A percentile compares a stretch with the other conserved stretches of the same genome.
These are phyloP conservation scores for Cordilura impudica DNA, from an alignment of 2,888 invertebrate genomes.

Conservation along the genomic window DNA sequence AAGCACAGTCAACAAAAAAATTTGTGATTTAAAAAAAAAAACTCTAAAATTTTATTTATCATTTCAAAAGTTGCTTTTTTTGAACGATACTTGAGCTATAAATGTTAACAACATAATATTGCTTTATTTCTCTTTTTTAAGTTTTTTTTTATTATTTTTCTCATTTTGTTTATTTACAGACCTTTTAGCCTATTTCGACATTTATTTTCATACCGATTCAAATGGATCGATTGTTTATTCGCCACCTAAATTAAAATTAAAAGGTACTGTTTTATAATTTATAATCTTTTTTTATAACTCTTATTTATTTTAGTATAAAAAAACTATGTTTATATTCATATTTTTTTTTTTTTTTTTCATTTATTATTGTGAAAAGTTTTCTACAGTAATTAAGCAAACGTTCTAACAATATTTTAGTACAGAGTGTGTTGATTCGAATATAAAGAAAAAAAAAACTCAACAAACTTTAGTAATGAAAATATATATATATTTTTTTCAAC, in stretches of 20 bases:
- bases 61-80: no score
- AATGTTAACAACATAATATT: no score
- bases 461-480: constrained; percentile 1
- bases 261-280: constrained; percentile 80
- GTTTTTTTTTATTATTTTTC: constrained; percentile 51
- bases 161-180: constrained; percentile 80
- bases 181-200: constrained; percentile 85
- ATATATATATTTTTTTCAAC: not conserved
- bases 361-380: constrained; percentile 1
- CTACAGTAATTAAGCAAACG: constrained; percentile 29
- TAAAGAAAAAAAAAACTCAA: not conserved
- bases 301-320: constrained; percentile 9
- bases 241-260: constrained; percentile 84
- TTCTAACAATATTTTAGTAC: not conserved
- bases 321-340: not conserved
- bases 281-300: constrained; percentile 6
- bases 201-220: constrained; percentile 87
- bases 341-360: not conserved
- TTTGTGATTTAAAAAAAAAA: no score
- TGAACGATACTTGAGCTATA: no score
- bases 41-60: not conserved
- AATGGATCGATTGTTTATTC: constrained; percentile 83
- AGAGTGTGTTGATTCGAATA: constrained; percentile 3
- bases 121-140: not conserved
- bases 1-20: no score